Conservation (phyloP, 2,113 vertebrate genomes). For the Leucopsar rothschildi region DNA sequence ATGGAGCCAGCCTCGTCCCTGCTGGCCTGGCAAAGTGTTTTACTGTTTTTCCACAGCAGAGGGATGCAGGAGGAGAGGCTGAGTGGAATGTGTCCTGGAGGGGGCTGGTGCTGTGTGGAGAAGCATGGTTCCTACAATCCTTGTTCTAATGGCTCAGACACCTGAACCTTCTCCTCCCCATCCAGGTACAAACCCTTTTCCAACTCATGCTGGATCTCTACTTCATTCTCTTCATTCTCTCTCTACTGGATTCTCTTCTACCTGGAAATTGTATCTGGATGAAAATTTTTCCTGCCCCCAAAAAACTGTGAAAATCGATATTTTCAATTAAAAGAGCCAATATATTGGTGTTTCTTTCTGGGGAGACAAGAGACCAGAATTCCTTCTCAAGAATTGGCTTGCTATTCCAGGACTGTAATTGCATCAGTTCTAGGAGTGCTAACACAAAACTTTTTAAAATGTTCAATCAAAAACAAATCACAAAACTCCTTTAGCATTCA, state of each 20-base stretch:
- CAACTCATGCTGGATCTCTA: fast-evolving
- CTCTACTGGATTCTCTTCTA: too few species aligned
- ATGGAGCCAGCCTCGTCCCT: not conserved
- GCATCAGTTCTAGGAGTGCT: not conserved
- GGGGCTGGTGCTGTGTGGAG: not conserved
- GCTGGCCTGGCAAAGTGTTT: not conserved
- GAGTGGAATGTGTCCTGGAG: not conserved
- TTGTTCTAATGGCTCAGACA: not conserved
- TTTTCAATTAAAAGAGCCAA: not conserved
- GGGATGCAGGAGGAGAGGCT: not conserved
- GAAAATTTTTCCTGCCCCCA: fast-evolving
- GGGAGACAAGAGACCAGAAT: not conserved
- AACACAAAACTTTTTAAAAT: not conserved
- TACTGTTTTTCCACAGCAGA: not conserved
- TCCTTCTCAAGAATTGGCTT: not conserved
- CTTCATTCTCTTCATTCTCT: not conserved
- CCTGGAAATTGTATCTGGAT: not conserved
- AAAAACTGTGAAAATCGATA: fast-evolving
- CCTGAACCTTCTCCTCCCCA: not conserved
- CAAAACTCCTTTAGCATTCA: not conserved
- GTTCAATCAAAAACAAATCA: not conserved
- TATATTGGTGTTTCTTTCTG: not conserved
- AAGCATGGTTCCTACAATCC: not conserved
- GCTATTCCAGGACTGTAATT: not conserved
- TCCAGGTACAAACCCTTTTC: not conserved